phyloP scores from a whole-genome alignment of 2,888 invertebrate species.

The Odontocolon sp. region DNA sequence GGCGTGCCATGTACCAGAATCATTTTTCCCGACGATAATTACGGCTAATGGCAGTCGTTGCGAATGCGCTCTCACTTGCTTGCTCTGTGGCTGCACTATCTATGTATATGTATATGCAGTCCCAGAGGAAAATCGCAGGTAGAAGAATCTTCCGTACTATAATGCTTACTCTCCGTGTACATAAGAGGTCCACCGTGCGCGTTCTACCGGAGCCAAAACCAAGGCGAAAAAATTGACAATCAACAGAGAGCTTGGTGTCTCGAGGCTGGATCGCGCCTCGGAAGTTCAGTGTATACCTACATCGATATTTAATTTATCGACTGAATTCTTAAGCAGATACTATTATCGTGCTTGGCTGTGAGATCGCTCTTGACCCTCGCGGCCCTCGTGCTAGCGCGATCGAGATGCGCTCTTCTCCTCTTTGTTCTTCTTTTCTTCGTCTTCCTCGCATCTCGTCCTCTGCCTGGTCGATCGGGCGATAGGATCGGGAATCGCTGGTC shows the following conservation, averaged over 20 bases:
- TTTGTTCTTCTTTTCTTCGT: too few relatives aligned
- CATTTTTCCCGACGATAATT: conserved; percentile 71
- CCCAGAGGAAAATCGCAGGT: too few relatives aligned
- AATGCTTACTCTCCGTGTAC: not conserved
- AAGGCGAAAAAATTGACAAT: not conserved
- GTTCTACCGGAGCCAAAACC: not conserved
- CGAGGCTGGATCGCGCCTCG: conserved; percentile 3
- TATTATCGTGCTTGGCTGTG: conserved; percentile 64
- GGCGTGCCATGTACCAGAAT: conserved; percentile 62
- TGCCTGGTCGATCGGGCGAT: conserved; percentile 50
- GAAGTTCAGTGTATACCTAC: conserved; percentile 25
- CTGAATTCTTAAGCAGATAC: conserved; percentile 70
- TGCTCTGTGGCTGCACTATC: not conserved
- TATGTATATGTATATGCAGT: too few relatives aligned
- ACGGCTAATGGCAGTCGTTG: conserved; percentile 75
- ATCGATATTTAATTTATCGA: conserved; percentile 73
- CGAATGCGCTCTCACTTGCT: conserved; percentile 62
- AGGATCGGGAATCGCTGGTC: conserved; percentile 59
- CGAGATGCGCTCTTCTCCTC: conserved; percentile 31
- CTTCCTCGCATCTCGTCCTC: conserved; percentile 34
- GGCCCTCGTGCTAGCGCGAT: conserved; percentile 43
- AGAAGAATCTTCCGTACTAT: too few relatives aligned
- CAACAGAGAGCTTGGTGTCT: not conserved
- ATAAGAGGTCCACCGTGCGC: not conserved
- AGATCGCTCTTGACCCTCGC: conserved; percentile 43